A percentile compares a stretch with the other conserved stretches of the same genome.
These are phyloP conservation scores for Chaetops frenatus DNA, from an alignment of 2,113 vertebrate genomes.

Conservation along the genomic window DNA sequence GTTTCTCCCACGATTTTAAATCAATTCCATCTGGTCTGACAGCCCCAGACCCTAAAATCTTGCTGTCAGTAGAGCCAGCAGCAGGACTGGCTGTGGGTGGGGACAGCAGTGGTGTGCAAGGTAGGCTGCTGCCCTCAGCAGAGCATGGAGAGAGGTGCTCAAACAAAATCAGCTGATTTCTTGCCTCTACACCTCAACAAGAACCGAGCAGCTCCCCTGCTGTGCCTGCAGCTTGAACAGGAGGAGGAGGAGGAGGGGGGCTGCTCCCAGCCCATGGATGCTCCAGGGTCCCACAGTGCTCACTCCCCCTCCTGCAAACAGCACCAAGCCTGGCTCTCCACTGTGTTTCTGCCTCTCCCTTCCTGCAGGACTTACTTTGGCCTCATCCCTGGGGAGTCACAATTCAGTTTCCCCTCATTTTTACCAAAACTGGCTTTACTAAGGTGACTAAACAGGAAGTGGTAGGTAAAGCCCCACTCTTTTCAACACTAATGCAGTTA, in stretches of 20 bases:
- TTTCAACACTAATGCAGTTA: not conserved
- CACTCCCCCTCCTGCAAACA: not conserved
- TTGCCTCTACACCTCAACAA: not conserved
- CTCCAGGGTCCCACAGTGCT: not conserved
- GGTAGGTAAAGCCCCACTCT: not conserved
- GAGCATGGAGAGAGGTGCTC: not conserved
- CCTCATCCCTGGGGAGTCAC: not conserved
- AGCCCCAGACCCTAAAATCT: not conserved
- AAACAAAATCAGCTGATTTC: not conserved
- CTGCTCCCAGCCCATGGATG: accelerated
- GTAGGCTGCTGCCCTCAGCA: not conserved
- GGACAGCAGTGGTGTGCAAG: not conserved
- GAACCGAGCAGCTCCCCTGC: not conserved
- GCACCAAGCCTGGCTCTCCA: not conserved
- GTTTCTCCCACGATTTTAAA: not conserved
- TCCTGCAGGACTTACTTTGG: not conserved
- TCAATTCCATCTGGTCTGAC: not conserved
- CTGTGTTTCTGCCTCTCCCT: not conserved
- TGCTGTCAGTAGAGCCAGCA: not conserved
- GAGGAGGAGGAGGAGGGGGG: not conserved
- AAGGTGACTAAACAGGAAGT: not conserved
- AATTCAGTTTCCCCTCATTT: not conserved
- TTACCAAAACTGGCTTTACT: not conserved
- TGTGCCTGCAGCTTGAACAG: not conserved
- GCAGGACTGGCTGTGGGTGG: not conserved